phyloP scores from a whole-genome alignment of 2,888 invertebrate genomes.

The Aphrophora alni region DNA sequence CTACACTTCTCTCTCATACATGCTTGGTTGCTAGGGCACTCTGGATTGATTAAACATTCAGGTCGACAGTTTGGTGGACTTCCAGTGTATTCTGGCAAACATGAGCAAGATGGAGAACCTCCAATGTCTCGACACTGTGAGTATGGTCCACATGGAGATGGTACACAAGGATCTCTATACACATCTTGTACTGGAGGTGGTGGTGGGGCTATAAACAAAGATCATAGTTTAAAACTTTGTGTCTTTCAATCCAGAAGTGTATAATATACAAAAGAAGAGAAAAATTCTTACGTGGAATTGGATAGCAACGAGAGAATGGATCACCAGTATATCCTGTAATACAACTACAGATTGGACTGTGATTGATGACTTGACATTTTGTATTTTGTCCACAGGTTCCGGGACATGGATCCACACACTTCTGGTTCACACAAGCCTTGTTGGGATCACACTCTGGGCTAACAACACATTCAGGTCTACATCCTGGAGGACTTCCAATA shows the following conservation, averaged over 20 bases:
- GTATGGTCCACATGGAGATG: slow-evolving; percentile 80
- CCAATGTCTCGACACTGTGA: slow-evolving; percentile 75
- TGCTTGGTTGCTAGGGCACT: slow-evolving; percentile 61
- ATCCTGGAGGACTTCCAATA: slow-evolving; percentile 71
- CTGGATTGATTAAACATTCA: slow-evolving; percentile 70
- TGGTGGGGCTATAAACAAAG: slow-evolving; percentile 48
- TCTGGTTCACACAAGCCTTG: slow-evolving; percentile 73
- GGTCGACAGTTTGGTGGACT: slow-evolving; percentile 74
- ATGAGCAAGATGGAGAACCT: too few relatives aligned
- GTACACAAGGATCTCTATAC: slow-evolving; percentile 64
- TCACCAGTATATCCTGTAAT: slow-evolving; percentile 66
- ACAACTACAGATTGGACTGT: too few relatives aligned
- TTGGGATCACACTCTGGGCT: slow-evolving; percentile 74
- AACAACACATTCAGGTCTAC: slow-evolving; percentile 74
- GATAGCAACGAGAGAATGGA: too few relatives aligned
- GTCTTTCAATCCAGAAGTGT: too few relatives aligned
- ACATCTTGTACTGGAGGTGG: slow-evolving; percentile 43
- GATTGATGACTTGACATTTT: slow-evolving; percentile 74
- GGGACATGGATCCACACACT: too few relatives aligned
- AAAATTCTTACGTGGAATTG: slow-evolving; percentile 55
- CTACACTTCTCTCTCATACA: too few relatives aligned
- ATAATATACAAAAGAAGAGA: too few relatives aligned
- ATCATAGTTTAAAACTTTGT: too few relatives aligned
- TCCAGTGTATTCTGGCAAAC: slow-evolving; percentile 69
- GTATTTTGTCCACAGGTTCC: too few relatives aligned